Base-by-base conservation (phyloP, 2,888 invertebrate species). In the Acanthopleura granulata region DNA sequence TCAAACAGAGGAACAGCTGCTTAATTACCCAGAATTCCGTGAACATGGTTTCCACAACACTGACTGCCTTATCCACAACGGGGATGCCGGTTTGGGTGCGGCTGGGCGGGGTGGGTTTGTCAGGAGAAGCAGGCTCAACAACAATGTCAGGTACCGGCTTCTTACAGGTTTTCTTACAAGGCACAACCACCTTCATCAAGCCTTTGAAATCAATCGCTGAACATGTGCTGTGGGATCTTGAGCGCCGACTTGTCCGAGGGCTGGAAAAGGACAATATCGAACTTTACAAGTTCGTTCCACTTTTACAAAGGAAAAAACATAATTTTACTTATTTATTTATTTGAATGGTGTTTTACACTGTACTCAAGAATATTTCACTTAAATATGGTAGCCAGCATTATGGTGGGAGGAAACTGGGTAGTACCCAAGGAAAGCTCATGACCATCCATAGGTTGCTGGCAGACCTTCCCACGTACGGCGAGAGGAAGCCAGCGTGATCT, bases 61-160 rank as follows among this genome's bases (percentile, higher is more conserved):
- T 16, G 66, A 66, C 66, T 3, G 66, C 66, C 66, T 66, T 66
- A 27, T 66, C 66, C 16, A 66, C 66, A 27, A 66, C 25, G 16
- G 66, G 29, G 25, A 66, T 66, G 14, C 66, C 66, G 14, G 27
- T 66, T 14, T 66, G 66, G 16, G 27, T 27, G 29, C 66, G 66
- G 18, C 22, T 15, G 16, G 66, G 18, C 25, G 66, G 25, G 15
- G 66, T 27, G 1, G 66, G 66, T 25, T 66, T 27, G 29, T 66
- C 66, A 22, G 66, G 66, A 22, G 66, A 66, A 6, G 66, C 66
- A 22, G 66, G 66, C 14, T 66, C 66, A 3, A 66, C 66, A 9
- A 66, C 66, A 25, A 66, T 66, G 25, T 66, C 66, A 27, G 66
- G 66, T 27, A 27, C 66, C 6, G 27, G 66, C 29, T 66, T 66